phyloP scores from a whole-genome alignment of 2,888 invertebrate species.

The Tortricodes alternella region DNA sequence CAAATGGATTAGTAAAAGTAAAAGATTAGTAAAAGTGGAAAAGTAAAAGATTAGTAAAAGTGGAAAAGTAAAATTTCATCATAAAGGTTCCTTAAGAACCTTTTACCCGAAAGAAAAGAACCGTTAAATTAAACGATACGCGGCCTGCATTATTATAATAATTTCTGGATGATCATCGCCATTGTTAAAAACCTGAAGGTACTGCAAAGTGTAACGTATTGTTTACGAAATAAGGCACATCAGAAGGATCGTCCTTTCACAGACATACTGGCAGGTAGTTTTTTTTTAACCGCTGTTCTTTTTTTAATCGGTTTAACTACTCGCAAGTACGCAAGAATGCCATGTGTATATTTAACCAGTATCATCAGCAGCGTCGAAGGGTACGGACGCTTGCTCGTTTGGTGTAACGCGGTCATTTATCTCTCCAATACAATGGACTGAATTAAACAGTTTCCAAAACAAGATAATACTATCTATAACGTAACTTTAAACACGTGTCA shows the following conservation, averaged over 20 bases:
- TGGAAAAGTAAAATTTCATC: too few relatives aligned
- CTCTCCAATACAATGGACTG: neutral
- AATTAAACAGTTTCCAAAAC: neutral
- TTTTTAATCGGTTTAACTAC: neutral
- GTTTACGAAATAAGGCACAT: too few relatives aligned
- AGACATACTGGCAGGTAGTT: neutral
- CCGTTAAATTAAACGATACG: too few relatives aligned
- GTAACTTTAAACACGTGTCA: neutral
- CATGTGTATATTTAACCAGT: constrained; percentile 12
- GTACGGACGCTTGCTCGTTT: neutral
- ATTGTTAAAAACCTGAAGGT: too few relatives aligned
- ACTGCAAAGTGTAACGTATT: too few relatives aligned
- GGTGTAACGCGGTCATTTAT: neutral
- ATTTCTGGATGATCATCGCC: too few relatives aligned
- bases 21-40: too few relatives aligned
- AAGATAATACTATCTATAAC: neutral
- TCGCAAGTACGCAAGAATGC: constrained; percentile 1
- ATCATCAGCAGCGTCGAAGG: neutral
- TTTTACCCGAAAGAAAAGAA: too few relatives aligned
- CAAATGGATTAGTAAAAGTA: too few relatives aligned
- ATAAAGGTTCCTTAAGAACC: too few relatives aligned
- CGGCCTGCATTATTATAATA: too few relatives aligned
- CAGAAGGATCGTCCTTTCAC: neutral
- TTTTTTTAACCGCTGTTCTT: neutral
- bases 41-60: too few relatives aligned